These are phyloP conservation scores for Dasypolia templi DNA, from an alignment of 2,888 invertebrate species.

Conservation along the genomic window DNA sequence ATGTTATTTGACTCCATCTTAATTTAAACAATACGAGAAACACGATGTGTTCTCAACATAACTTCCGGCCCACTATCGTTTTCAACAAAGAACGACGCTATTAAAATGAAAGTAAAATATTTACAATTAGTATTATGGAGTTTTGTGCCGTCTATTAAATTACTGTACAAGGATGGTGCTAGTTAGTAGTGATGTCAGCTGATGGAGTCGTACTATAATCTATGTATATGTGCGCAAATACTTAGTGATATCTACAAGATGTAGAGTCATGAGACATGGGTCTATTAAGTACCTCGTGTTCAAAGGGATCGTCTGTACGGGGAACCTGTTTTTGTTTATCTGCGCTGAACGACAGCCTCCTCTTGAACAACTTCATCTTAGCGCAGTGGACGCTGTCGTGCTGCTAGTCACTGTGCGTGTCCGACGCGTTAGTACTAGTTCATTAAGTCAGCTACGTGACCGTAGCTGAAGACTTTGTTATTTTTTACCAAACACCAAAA, in stretches of 20 bases:
- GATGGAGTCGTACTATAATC: slow-evolving; percentile 35
- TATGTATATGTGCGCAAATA: slow-evolving; percentile 33
- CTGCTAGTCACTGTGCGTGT: slow-evolving; percentile 74
- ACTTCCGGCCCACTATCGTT: slow-evolving; percentile 60
- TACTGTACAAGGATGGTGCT: slow-evolving; percentile 41
- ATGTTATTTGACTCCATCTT: slow-evolving; percentile 47
- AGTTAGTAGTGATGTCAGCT: slow-evolving; percentile 53
- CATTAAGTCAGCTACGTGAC: slow-evolving; percentile 69
- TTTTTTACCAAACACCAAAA: slow-evolving; percentile 53
- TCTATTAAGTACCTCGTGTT: slow-evolving; percentile 84
- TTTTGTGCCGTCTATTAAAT: slow-evolving; percentile 35
- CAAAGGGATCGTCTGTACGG: slow-evolving; percentile 86
- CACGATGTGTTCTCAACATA: slow-evolving; percentile 34
- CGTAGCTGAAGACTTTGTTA: slow-evolving; percentile 48
- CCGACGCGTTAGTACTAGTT: slow-evolving; percentile 69
- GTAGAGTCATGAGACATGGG: slow-evolving; percentile 58
- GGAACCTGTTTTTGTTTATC: slow-evolving; percentile 89
- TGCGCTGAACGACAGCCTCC: slow-evolving; percentile 87
- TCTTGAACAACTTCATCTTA: slow-evolving; percentile 89
- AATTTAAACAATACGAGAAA: slow-evolving; percentile 47
- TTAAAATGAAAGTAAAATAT: slow-evolving; percentile 43
- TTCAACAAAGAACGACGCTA: slow-evolving; percentile 65
- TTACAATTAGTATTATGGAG: slow-evolving; percentile 29
- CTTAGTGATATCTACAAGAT: slow-evolving; percentile 54
- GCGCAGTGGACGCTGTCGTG: slow-evolving; percentile 70